Evolutionary conservation across 2,888 invertebrate species (phyloP), one percentile per base, ranked within the genome.

Genomic region (Aelia acuminata): DNA sequence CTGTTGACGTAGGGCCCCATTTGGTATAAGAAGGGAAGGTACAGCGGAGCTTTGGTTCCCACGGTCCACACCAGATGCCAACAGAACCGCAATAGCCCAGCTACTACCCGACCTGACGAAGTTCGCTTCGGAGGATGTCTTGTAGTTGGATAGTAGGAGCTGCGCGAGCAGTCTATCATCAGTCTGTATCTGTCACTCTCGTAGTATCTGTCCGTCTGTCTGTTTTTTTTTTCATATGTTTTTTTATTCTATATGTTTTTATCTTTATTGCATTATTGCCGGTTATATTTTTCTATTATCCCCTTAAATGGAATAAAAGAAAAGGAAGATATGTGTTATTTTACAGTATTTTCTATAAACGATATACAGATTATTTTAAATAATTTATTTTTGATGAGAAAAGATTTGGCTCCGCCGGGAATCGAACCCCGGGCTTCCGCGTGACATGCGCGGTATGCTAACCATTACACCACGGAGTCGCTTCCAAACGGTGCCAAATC

Each of bases 11-110:
- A 1, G 18, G 87, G 26, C 1, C 35, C 48, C 87, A 87, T 70
- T 87, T 87, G 70, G 26, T 20, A 22, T 10, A 26, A 49, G 88
- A 75, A 15, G 31, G 48, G 53, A 26, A 84, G 35, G 31, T 31
- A 80, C 80, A 43, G 20, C 20, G 5, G 47, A 84, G 84, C 10
- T 26, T 84, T 31, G 84, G 88, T 90, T 90, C 90, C 90, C 90
- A 90, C 90, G 90, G 88, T 89, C 89, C 80, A 88, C 89, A 89
- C 89, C 90, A 90, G 90, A 90, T 90, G 90, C 90, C 90, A 90
- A 89, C 89, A 89, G 90, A 88, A 90, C 90, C 90, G 90, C 90
- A 90, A 90, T 89, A 89, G 89, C 89, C 87, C 43, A 22, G 50
- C 48, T 26, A 80, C 89, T 89, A 89, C 35, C 88, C 87, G 86